Evolutionary conservation across 2,113 vertebrate species (phyloP).

Genomic region (Aix galericulata): DNA sequence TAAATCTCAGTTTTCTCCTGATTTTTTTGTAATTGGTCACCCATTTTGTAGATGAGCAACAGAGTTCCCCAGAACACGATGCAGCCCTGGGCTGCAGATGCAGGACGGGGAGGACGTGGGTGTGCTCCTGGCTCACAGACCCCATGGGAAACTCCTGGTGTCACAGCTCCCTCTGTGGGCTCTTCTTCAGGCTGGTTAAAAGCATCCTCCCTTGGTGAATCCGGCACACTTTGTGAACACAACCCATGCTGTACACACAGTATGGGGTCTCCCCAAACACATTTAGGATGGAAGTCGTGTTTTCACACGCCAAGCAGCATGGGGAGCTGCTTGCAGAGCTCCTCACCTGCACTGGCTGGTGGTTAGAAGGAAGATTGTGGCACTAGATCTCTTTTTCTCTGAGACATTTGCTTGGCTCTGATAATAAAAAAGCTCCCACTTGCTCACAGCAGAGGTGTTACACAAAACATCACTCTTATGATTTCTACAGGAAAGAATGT

Average conservation of each 20-base stretch:
- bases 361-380: neutral
- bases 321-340: neutral
- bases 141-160: neutral
- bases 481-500: neutral
- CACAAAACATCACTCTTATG: neutral
- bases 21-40: neutral
- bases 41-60: neutral
- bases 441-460: neutral
- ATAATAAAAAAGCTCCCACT: neutral
- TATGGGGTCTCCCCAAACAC: neutral
- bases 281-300: neutral
- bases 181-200: neutral
- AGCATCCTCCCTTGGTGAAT: neutral
- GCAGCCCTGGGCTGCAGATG: neutral
- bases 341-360: neutral
- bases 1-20: neutral
- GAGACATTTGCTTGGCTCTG: neutral
- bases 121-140: neutral
- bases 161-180: neutral
- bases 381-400: neutral
- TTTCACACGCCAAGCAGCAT: neutral
- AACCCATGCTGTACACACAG: rapidly evolving
- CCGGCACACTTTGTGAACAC: neutral
- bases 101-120: neutral
- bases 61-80: neutral